phyloP scores from a whole-genome alignment of 2,888 invertebrate species.

The Lithodes maja region DNA sequence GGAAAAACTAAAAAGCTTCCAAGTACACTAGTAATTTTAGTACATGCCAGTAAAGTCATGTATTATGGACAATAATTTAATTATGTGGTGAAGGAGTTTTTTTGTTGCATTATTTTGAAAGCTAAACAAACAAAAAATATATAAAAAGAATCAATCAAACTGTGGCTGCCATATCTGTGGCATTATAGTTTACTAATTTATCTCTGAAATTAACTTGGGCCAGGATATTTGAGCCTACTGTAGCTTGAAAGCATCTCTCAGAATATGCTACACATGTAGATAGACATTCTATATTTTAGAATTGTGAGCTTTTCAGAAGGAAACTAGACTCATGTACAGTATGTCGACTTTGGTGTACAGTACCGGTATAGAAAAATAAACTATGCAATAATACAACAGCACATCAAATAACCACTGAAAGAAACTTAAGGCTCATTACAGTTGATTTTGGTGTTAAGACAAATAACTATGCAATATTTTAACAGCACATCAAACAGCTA shows the following conservation, averaged over 20 bases:
- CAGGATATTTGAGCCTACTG: background rate
- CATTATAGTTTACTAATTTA: conserved; percentile 26
- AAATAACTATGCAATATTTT: conserved; percentile 45
- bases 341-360: conserved; percentile 16
- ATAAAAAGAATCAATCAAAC: no score
- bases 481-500: conserved; percentile 39
- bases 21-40: no score
- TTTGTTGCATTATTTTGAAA: no score
- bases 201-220: background rate
- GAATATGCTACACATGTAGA: background rate
- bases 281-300: background rate
- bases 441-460: conserved; percentile 35
- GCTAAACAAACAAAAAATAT: no score
- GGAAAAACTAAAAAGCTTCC: no score
- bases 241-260: background rate
- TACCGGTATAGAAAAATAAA: background rate
- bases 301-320: conserved; percentile 7
- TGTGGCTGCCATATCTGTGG: conserved; percentile 33
- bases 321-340: background rate
- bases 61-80: no score
- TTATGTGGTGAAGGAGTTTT: no score
- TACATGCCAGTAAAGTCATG: no score
- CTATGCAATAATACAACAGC: conserved; percentile 21
- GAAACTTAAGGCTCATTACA: conserved; percentile 10
- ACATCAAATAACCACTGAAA: conserved; percentile 24